Base-by-base conservation (phyloP, 1,140 invertebrate genomes). In the Eupristina koningsbergeri region DNA sequence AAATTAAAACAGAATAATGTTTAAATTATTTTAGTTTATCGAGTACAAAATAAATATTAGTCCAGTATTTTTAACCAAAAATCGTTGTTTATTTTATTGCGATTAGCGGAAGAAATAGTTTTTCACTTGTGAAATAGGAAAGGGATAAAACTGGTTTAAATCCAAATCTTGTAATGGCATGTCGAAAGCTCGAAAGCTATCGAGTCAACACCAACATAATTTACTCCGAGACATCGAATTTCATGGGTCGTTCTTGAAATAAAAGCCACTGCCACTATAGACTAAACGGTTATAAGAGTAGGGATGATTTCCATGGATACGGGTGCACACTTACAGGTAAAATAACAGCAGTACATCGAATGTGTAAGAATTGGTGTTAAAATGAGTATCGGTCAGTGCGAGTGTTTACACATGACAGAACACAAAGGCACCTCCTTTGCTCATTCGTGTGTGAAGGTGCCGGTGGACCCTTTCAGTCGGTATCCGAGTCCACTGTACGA, bases 401-500 rank as follows among this genome's bases (percentile, higher is more conserved):
- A 67, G 31, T 41, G 67, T 39, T 80, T 39, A 36, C 86, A 84
- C 84, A 92, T 91, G 90, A 87, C 88, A 73, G 89, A 90, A 45
- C 91, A 92, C 84, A 88, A 86, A 79, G 89, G 90, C 39, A 89
- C 90, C n/a, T 88, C 90, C 2, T 93, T 92, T 80, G 89, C 86
- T 11, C 88, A 95, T 89, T 94, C 94, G 29, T 96, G 95, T 89
- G 86, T 95, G 29, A 94, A 94, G 91, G 93, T 94, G 67, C 95
- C 95, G 41, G 88, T 95, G 47, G 94, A 95, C 90, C 94, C 95
- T 69, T 92, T 92, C 74, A 95, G 92, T 88, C 93, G 94, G 83
- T 94, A 94, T 90, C 94, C 94, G 6, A 94, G 93, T 84, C 94
- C 94, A 7, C 91, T 93, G 3, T 95, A 95, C 85, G 95, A 95